phyloP scores from a whole-genome alignment of 2,888 invertebrate genomes.

The Rutpela maculata region DNA sequence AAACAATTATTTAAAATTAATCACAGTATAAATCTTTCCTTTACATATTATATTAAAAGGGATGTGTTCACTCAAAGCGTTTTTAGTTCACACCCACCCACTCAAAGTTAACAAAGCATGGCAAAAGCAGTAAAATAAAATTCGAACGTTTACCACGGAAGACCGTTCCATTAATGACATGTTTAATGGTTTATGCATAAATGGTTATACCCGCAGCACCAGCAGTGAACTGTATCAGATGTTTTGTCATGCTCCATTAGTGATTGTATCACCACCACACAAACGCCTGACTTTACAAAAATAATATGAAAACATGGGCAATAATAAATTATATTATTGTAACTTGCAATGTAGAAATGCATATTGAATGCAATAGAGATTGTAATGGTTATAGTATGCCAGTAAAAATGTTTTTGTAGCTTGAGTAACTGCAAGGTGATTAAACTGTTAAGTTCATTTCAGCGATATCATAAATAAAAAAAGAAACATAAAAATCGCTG shows the following conservation, averaged over 20 bases:
- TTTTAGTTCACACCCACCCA: slow-evolving; percentile 37
- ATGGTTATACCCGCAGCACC: slow-evolving; percentile 52
- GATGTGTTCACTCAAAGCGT: slow-evolving; percentile 9
- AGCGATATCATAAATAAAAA: too few species aligned
- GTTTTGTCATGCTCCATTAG: slow-evolving; percentile 57
- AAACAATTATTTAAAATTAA: too few species aligned
- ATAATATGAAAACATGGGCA: too few species aligned
- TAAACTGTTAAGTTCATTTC: too few species aligned
- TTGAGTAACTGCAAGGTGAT: too few species aligned
- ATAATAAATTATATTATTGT: too few species aligned
- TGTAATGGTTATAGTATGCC: too few species aligned
- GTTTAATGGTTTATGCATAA: slow-evolving; percentile 59
- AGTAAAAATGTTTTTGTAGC: too few species aligned
- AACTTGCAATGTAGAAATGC: too few species aligned
- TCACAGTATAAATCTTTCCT: too few species aligned
- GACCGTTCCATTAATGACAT: slow-evolving; percentile 54
- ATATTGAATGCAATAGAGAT: too few species aligned
- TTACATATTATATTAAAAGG: slow-evolving; percentile 8
- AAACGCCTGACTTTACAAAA: not conserved
- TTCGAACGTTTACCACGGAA: slow-evolving; percentile 49
- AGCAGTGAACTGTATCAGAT: slow-evolving; percentile 55
- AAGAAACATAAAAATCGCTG: too few species aligned
- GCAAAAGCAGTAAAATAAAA: slow-evolving; percentile 48
- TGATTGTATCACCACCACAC: slow-evolving; percentile 42
- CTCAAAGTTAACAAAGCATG: slow-evolving; percentile 54